Percentiles rank a stretch among this genome's conserved stretches.
Conservation (phyloP, 2,113 vertebrate species). For the Microcebus murinus region DNA sequence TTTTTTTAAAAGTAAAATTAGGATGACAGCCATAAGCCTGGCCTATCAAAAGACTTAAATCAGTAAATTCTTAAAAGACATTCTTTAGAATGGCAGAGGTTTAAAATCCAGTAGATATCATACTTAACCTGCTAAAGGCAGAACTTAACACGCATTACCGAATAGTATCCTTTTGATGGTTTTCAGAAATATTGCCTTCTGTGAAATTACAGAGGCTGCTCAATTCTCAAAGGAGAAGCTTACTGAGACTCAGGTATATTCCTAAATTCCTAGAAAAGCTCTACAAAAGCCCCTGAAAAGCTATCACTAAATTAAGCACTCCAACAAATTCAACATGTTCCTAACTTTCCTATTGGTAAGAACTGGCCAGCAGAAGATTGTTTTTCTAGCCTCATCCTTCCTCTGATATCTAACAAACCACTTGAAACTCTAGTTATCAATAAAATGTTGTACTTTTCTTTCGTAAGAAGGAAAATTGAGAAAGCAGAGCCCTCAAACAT, state of each 20-base stretch:
- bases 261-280: not conserved
- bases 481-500: not conserved
- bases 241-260: not conserved
- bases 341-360: not conserved
- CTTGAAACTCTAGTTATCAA: not conserved
- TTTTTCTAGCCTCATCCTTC: not conserved
- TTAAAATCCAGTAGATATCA: slow-evolving; percentile 25
- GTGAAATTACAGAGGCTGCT: slow-evolving; percentile 11
- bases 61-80: slow-evolving; percentile 57
- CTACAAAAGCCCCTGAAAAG: not conserved
- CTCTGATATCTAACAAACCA: not conserved
- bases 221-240: not conserved
- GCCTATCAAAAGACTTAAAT: slow-evolving; percentile 37
- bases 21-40: slow-evolving; percentile 3
- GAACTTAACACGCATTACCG: slow-evolving; percentile 19
- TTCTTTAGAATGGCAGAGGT: slow-evolving; percentile 34
- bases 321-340: not conserved
- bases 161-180: not conserved
- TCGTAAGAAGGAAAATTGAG: not conserved
- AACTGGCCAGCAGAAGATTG: not conserved
- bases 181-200: not conserved
- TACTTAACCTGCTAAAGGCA: slow-evolving; percentile 41
- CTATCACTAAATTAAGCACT: not conserved
- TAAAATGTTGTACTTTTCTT: not conserved
- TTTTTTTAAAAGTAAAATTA: not conserved